Evolutionary conservation across 2,113 vertebrate genomes (phyloP).

Genomic region (Cryptotis parvus): DNA sequence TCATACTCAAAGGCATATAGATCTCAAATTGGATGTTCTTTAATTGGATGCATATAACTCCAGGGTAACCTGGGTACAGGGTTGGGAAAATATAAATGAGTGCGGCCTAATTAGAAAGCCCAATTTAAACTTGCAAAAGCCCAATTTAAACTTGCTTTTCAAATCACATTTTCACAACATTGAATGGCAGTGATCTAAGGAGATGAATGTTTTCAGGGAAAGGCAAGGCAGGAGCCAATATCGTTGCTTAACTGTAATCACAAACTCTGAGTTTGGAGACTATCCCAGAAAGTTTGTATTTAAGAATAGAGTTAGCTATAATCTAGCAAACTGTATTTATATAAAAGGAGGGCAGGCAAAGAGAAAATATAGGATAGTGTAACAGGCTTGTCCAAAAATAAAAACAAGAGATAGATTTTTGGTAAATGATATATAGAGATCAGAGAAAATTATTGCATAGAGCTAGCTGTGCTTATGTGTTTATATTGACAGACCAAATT

Average conservation of each 20-base stretch:
- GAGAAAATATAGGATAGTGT: conserved; percentile 49
- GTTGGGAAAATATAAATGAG: conserved; percentile 59
- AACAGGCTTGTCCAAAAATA: conserved; percentile 60
- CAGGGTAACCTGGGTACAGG: conserved; percentile 48
- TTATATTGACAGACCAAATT: conserved; percentile 7
- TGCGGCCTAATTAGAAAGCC: conserved; percentile 62
- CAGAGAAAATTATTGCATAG: conserved; percentile 16
- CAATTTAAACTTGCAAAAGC: conserved; percentile 45
- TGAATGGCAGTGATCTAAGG: conserved; percentile 59
- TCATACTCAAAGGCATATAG: conserved; percentile 71
- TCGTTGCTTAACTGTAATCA: conserved; percentile 73
- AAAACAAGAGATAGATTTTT: background rate
- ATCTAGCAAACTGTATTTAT: conserved; percentile 43
- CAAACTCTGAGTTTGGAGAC: conserved; percentile 68
- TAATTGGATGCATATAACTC: conserved; percentile 71
- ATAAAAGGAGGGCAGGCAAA: conserved; percentile 56
- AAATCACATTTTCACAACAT: conserved; percentile 45
- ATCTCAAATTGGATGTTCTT: conserved; percentile 66
- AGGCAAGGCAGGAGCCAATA: conserved; percentile 44
- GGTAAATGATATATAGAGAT: conserved; percentile 36
- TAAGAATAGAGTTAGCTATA: conserved; percentile 72
- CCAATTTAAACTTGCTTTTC: conserved; percentile 53
- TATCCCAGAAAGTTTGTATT: conserved; percentile 59
- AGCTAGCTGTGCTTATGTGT: background rate
- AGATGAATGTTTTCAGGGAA: conserved; percentile 50